phyloP scores from a whole-genome alignment of 2,797 vertebrate species.

The Falco biarmicus region DNA sequence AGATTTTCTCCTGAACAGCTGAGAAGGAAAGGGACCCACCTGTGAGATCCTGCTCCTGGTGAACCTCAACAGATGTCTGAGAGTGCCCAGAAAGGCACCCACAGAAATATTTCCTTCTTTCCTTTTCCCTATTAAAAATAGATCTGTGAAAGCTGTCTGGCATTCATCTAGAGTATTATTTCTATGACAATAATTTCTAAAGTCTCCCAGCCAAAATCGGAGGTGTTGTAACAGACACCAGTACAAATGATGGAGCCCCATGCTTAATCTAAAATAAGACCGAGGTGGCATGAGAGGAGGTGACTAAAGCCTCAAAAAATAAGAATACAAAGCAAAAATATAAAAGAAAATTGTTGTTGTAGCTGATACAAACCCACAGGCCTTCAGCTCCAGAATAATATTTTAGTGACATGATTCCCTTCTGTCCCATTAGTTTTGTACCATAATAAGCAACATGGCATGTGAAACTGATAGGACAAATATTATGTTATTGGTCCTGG shows the following conservation, averaged over 20 bases:
- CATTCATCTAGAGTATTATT: not conserved
- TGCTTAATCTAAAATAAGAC: not conserved
- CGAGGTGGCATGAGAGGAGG: not conserved
- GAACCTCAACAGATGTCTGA: not conserved
- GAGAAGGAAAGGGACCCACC: not conserved
- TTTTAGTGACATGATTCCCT: rapidly evolving
- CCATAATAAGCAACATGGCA: not conserved
- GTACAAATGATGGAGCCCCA: not conserved
- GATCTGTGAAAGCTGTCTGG: not conserved
- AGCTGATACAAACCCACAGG: not conserved
- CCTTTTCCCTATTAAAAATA: not conserved
- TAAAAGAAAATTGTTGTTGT: not conserved
- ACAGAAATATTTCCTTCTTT: not conserved
- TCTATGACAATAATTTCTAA: not conserved
- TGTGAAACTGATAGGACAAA: not conserved
- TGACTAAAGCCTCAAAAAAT: not conserved
- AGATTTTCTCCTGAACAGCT: not conserved
- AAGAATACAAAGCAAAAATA: not conserved
- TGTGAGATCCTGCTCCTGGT: not conserved
- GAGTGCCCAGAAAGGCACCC: not conserved
- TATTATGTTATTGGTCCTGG: not conserved
- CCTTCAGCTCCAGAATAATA: not conserved
- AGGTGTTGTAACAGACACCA: not conserved
- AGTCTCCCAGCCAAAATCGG: not conserved
- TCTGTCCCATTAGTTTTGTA: not conserved